Base-by-base conservation (phyloP, 2,888 invertebrate genomes). In the Drosophila melanocephala region DNA sequence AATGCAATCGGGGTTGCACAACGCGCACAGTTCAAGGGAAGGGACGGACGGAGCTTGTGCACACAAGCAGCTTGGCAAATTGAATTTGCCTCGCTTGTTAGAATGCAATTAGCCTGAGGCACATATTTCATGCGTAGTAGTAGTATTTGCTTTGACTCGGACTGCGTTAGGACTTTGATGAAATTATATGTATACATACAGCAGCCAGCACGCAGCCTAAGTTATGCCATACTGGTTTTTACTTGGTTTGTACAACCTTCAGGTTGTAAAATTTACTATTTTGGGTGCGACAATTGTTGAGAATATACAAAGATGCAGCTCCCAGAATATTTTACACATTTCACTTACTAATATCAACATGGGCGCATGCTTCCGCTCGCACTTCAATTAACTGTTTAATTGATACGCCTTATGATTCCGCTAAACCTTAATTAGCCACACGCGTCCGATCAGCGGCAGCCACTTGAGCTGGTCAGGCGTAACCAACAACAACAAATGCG, bases 31-130 rank as follows among this genome's bases (percentile, higher is more conserved):
- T 66, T 19, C 32, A 37, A 26, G 33, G 10, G 39, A 39, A 26
- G 32, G 52, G 47, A 70, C 42, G 19, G 39, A 68, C n/a, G 10
- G 26, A 67, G 59, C 55, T 67, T 69, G 67, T 37, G 55, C 56
- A 75, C 85, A 90, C 81, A 87, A 87, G 87, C 86, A 89, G 90
- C 88, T 82, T 70, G 82, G 79, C 83, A 90, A 92, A 92, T 92
- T 89, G 88, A 91, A 91, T 92, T 92, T 87, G 79, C 81, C 67
- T 80, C 76, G 92, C 92, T 92, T 92, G 92, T 92, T 92, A 91
- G 87, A 91, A 91, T 84, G 87, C 91, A 92, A 92, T 92, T 92
- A 92, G 92, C 92, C 89, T 62, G 74, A 72, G 89, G 92, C 91
- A 80, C 75, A 77, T 77, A 35, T 70, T 65, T 35, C 47, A 62